These are phyloP conservation scores for Mustela nigripes DNA, from an alignment of 2,113 vertebrate species.

Conservation along the genomic window DNA sequence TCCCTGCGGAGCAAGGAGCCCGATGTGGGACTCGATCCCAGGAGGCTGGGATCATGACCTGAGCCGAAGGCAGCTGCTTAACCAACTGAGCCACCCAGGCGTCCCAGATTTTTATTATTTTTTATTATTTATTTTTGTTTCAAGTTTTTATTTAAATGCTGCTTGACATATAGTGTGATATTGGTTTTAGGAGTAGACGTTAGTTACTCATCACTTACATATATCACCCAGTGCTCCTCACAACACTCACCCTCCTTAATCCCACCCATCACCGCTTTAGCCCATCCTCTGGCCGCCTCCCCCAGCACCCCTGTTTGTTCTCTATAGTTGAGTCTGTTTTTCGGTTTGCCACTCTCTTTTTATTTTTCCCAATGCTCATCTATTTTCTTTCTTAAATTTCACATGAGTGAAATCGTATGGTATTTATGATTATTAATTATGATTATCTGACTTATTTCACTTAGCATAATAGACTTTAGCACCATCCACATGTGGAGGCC, in stretches of 20 bases:
- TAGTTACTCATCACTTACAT: background rate
- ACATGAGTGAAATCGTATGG: background rate
- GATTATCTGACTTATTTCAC: background rate
- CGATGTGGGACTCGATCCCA: no score
- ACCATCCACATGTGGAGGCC: background rate
- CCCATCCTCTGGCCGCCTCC: background rate
- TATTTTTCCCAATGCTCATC: background rate
- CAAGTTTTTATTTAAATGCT: background rate
- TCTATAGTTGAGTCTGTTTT: background rate
- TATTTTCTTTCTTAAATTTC: background rate
- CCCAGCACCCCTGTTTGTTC: background rate
- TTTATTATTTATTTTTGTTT: background rate
- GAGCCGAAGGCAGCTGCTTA: no score
- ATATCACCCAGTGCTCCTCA: background rate
- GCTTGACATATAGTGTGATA: background rate
- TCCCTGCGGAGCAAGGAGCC: no score
- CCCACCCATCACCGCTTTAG: background rate
- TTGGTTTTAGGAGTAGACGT: background rate
- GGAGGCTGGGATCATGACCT: no score
- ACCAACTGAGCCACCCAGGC: no score
- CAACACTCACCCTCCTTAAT: background rate
- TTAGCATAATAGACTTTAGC: background rate
- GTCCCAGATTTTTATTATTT: background rate
- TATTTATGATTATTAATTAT: background rate
- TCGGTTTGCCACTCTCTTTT: background rate